Evolutionary conservation across 2,797 vertebrate species (phyloP), one percentile per base, ranked within the genome.

Genomic region (Thaleichthys pacificus): DNA sequence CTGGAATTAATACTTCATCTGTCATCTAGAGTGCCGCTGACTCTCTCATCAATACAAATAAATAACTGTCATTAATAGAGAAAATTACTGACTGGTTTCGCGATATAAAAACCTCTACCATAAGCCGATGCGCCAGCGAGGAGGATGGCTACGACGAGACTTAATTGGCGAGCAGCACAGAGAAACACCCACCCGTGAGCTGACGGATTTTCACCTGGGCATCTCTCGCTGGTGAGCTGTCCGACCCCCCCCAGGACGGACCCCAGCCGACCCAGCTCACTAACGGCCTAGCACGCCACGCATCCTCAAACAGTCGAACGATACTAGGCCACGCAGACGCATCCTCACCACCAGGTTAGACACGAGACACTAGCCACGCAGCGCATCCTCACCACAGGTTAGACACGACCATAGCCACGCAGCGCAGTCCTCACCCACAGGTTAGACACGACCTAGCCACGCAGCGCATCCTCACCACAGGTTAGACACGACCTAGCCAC

Each of bases 201-300:
- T 95, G 11, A n/a, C 90, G 88, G 19, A n/a, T n/a, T 94, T 95
- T 85, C 94, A 95, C 35, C 72, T 96, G 0, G 93, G 93, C 76
- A 96, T 96, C 84, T 88, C 92, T 62, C 93, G 93, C 80, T 91
- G 92, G 61, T n/a, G 90, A 93, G 84, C 89, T 96, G 78, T 96
- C 94, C 69, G 77, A 91, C n/a, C n/a, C n/a, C n/a, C n/a, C n/a
- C n/a, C 69, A 90, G 93, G 77, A 88, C 24, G 75, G 92, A 96
- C 80, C 88, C 91, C 60, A 82, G 86, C 74, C 69, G 83, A 77
- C 72, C 4, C 32, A 47, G 17, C 78, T 95, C 61, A 87, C 89
- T 71, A 76, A 66, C 66, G 92, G 96, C 62, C 75, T 95, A 85
- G 92, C 71, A 93, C 83, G 0, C 83, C 94, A 47, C 92, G 60